Evolutionary conservation across 2,888 invertebrate species (phyloP).

Genomic region (Formica aserva): DNA sequence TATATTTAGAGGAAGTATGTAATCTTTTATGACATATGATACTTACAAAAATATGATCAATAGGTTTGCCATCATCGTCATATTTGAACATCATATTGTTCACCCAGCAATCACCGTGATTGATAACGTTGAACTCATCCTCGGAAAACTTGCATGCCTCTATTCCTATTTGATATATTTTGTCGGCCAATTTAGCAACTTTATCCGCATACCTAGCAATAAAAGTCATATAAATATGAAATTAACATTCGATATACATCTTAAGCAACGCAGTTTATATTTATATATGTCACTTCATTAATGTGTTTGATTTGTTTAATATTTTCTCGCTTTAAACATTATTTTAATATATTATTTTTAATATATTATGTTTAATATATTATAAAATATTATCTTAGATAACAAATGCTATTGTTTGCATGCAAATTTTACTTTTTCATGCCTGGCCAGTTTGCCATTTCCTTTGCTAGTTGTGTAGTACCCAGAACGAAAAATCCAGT

Average conservation of each 20-base stretch:
- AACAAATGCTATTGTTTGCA: background rate
- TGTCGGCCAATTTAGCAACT: constrained; percentile 64
- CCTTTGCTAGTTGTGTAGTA: constrained; percentile 62
- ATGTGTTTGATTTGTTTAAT: background rate
- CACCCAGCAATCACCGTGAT: constrained; percentile 83
- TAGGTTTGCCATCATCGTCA: constrained; percentile 73
- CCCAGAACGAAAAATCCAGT: constrained; percentile 65
- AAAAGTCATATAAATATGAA: background rate
- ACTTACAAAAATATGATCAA: constrained; percentile 81
- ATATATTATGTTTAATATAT: background rate
- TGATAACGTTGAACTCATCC: constrained; percentile 81
- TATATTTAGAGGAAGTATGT: background rate
- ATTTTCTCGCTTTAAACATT: background rate
- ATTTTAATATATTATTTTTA: background rate
- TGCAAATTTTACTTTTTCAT: constrained; percentile 67
- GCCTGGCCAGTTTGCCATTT: constrained; percentile 76
- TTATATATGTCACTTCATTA: background rate
- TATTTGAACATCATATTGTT: constrained; percentile 84
- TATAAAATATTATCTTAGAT: background rate
- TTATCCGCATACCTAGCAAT: constrained; percentile 73
- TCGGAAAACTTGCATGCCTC: constrained; percentile 26
- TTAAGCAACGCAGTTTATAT: background rate
- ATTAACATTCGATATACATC: background rate
- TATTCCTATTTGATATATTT: constrained; percentile 56
- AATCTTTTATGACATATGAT: background rate